Evolutionary conservation across 2,888 invertebrate species (phyloP).

Genomic region (Steinernema hermaphroditum): DNA sequence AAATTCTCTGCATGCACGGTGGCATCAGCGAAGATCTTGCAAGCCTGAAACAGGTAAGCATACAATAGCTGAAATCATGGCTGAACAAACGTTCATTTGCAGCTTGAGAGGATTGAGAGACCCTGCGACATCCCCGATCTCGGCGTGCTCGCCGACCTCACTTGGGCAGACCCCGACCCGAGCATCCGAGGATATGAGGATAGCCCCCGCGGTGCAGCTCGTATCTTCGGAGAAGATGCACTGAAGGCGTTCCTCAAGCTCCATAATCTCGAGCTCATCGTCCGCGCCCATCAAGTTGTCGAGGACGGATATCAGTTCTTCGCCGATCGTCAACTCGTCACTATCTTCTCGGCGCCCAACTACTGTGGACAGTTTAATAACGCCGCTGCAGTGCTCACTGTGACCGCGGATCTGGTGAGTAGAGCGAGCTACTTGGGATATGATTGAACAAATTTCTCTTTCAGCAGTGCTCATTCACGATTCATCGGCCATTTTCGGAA

Average conservation of each 20-base stretch:
- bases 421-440: neutral
- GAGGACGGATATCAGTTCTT: slow-evolving; percentile 80
- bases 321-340: slow-evolving; percentile 75
- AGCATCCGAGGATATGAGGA: slow-evolving; percentile 49
- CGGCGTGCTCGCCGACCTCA: slow-evolving; percentile 69
- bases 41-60: slow-evolving; percentile 51
- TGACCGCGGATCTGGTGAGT: slow-evolving; percentile 7
- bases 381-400: slow-evolving; percentile 17
- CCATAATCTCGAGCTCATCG: slow-evolving; percentile 57
- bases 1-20: slow-evolving; percentile 77
- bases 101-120: slow-evolving; percentile 71
- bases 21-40: slow-evolving; percentile 70
- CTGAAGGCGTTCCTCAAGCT: slow-evolving; percentile 52
- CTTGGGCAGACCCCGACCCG: slow-evolving; percentile 63
- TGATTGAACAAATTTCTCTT: neutral
- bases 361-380: slow-evolving; percentile 23
- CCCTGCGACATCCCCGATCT: slow-evolving; percentile 72
- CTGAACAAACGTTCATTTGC: slow-evolving; percentile 46
- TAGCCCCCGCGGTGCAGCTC: slow-evolving; percentile 45
- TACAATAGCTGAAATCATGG: neutral
- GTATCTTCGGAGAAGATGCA: slow-evolving; percentile 56
- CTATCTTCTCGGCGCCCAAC: slow-evolving; percentile 41
- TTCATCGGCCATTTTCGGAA: slow-evolving; percentile 8
- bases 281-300: slow-evolving; percentile 64
- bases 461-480: slow-evolving; percentile 20